Conservation (phyloP, 1,140 invertebrate species). For the Hirudo medicinalis region DNA sequence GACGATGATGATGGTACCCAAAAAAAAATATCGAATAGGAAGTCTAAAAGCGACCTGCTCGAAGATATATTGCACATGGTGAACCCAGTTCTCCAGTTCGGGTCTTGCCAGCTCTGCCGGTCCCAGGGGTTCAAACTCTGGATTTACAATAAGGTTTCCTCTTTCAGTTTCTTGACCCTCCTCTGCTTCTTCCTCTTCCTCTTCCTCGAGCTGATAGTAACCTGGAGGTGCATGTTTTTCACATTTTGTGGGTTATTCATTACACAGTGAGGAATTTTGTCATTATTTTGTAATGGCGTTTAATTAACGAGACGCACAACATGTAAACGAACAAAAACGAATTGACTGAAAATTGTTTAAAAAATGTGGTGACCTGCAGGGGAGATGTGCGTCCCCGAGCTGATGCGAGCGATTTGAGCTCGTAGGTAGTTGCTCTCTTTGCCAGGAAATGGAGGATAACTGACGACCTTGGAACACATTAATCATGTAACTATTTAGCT, state of each 20-base stretch:
- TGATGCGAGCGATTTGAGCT: conserved; percentile 67
- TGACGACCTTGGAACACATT: conserved; percentile 33
- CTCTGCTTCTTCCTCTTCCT: conserved; percentile 45
- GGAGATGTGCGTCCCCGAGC: conserved; percentile 61
- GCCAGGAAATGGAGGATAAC: conserved; percentile 49
- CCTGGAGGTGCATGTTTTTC: conserved; percentile 33
- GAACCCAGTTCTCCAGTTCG: conserved; percentile 62
- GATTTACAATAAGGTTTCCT: conserved; percentile 39
- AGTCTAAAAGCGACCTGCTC: conserved; percentile 25
- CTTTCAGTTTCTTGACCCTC: conserved; percentile 27
- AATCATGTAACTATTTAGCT: too few species aligned
- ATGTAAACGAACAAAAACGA: too few species aligned
- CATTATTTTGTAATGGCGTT: too few species aligned
- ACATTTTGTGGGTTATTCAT: too few species aligned
- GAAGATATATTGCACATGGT: conserved; percentile 60
- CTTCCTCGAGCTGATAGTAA: conserved; percentile 46
- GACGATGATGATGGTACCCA: too few species aligned
- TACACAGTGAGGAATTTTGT: too few species aligned
- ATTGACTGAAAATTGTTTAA: too few species aligned
- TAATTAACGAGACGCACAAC: too few species aligned
- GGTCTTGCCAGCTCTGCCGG: conserved; percentile 47
- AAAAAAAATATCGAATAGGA: too few species aligned
- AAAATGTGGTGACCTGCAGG: conserved; percentile 30
- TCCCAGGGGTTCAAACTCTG: conserved; percentile 40
- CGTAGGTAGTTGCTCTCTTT: conserved; percentile 65